A percentile compares a stretch with the other conserved stretches of the same genome.
Evolutionary conservation across 2,888 invertebrate species (phyloP).

Genomic region (Entomobrya proxima): DNA sequence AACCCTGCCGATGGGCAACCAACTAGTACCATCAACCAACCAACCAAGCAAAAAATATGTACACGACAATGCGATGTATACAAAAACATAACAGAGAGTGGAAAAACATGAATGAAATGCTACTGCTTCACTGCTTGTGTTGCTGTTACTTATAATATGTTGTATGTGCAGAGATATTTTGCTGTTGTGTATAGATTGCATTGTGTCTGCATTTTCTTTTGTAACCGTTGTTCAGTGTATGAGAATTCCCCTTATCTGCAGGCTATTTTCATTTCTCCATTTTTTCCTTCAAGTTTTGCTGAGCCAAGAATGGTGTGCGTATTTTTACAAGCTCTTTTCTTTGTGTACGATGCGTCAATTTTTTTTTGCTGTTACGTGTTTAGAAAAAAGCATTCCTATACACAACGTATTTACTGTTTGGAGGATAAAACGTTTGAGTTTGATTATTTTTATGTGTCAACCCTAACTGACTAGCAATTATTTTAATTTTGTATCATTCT

Average conservation of each 20-base stretch:
- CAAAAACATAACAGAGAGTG: constrained; percentile 17
- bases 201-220: not conserved
- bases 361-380: not conserved
- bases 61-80: constrained; percentile 33
- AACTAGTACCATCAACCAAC: constrained; percentile 64
- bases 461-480: no score
- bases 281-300: constrained; percentile 16
- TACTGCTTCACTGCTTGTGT: not conserved
- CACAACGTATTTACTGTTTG: no score
- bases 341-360: not conserved
- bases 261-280: constrained; percentile 54
- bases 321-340: not conserved
- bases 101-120: constrained; percentile 29
- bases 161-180: constrained; percentile 4
- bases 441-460: no score
- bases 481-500: no score
- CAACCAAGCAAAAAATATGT: constrained; percentile 41
- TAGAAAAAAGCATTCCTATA: no score
- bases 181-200: not conserved
- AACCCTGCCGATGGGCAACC: constrained; percentile 70
- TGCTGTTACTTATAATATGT: no score
- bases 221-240: not conserved
- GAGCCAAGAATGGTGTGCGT: not conserved
- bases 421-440: no score
- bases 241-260: constrained; percentile 53